Conservation (phyloP, 1,140 invertebrate species). For the Formica selysi region DNA sequence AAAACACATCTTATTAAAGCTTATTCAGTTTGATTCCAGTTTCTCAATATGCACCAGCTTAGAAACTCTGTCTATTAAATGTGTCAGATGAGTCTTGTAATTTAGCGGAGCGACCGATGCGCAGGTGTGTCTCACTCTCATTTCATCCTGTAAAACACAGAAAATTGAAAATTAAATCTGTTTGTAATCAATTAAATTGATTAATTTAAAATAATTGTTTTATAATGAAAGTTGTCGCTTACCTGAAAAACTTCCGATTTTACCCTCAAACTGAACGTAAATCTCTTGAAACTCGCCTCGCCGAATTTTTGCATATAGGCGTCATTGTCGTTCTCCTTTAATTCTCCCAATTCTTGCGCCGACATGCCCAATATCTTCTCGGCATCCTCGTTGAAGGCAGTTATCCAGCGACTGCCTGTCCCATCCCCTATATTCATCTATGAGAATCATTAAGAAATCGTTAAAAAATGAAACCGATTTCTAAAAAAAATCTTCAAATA, state of each 20-base stretch:
- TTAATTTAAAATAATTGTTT: neutral
- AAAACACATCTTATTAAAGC: neutral
- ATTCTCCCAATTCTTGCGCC: constrained; percentile 92
- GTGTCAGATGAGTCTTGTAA: constrained; percentile 91
- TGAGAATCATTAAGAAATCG: constrained; percentile 73
- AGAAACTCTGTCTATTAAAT: constrained; percentile 90
- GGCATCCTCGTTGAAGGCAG: constrained; percentile 95
- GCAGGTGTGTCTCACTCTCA: constrained; percentile 91
- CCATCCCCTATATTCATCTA: constrained; percentile 93
- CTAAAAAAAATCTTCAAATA: neutral
- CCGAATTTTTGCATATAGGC: constrained; percentile 89
- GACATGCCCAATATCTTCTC: constrained; percentile 92
- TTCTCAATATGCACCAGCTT: constrained; percentile 86
- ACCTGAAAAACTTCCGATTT: constrained; percentile 95
- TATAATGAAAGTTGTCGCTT: constrained; percentile 33
- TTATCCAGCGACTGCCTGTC: constrained; percentile 94
- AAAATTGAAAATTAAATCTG: constrained; percentile 35
- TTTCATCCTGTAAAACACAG: constrained; percentile 91
- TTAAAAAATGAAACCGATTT: constrained; percentile 53
- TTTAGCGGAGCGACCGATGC: constrained; percentile 90
- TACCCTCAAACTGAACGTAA: constrained; percentile 93
- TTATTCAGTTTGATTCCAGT: constrained; percentile 17
- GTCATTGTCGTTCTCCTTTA: constrained; percentile 89
- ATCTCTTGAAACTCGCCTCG: constrained; percentile 92
- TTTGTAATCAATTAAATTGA: neutral